Base-by-base conservation (phyloP, 2,888 invertebrate genomes). In the Anarsia innoxiella region DNA sequence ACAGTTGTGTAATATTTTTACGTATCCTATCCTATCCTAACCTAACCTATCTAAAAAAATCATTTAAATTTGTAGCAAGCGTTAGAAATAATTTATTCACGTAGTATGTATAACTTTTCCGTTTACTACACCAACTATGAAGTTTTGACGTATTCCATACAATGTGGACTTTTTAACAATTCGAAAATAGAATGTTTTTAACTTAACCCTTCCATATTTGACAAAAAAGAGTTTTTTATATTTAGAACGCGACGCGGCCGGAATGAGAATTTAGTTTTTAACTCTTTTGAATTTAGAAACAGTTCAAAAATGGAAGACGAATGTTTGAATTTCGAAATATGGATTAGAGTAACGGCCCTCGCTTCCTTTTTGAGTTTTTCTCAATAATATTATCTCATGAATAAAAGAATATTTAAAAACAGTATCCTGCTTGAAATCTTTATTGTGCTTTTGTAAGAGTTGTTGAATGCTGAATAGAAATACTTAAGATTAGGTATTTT, bases 131-230 rank as follows among this genome's bases (percentile, higher is more conserved):
- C 47, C 45, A 59, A 63, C 66, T 76, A 74, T 73, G 72, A 75
- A 74, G 82, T 76, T 83, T 80, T 79, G 82, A 83, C 80, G 80
- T 82, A 83, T 82, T 82, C 78, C 75, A 82, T 79, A 82, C 82
- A 83, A 83, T 82, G 82, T 82, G 66, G 73, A 76, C 77, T 82
- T 84, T 83, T 83, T 80, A 82, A 83, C 77, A 78, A 80, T 79
- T 83, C 79, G 45, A 83, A 84, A 84, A 84, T 84, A 84, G 83
- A 84, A 82, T 71, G 80, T 82, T 83, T 82, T 82, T 79, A 80
- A 82, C 80, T 77, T 80, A 83, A 83, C 83, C 83, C 83, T 84
- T 83, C 83, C 83, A 80, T 82, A 83, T 83, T 83, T 82, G 79
- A 80, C 80, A 79, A 80, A 83, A 82, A 82, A 74, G 67, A 70